These are phyloP conservation scores for Invenusta paracnida DNA, from an alignment of 2,888 invertebrate species.

Conservation along the genomic window DNA sequence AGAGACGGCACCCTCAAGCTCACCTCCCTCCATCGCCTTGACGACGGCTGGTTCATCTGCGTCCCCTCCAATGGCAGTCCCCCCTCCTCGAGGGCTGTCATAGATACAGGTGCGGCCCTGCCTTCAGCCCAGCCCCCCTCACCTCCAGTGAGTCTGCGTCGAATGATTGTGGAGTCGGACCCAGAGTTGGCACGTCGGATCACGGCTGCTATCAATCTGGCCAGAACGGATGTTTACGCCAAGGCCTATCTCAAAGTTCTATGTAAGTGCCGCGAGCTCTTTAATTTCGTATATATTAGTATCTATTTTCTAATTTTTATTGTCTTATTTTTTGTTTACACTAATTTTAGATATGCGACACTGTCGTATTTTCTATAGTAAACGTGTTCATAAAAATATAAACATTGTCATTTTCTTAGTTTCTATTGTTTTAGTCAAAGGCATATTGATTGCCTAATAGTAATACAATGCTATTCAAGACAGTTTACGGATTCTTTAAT, in stretches of 20 bases:
- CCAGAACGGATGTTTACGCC: neutral
- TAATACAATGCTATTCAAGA: no score
- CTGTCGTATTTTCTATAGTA: no score
- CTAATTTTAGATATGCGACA: no score
- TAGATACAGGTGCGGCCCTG: neutral
- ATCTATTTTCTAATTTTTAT: neutral
- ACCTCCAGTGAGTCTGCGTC: neutral
- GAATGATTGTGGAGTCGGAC: neutral
- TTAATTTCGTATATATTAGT: neutral
- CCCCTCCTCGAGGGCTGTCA: no score
- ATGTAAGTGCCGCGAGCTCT: neutral
- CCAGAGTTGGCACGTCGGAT: neutral
- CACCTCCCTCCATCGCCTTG: neutral
- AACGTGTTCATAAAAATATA: no score
- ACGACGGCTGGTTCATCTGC: slow-evolving; percentile 1
- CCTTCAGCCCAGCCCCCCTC: neutral
- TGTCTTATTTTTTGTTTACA: no score
- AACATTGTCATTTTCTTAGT: no score
- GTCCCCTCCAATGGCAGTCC: neutral
- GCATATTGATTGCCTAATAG: no score
- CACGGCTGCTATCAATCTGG: neutral
- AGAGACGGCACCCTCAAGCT: neutral
- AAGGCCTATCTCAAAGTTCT: neutral
- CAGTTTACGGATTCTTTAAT: no score
- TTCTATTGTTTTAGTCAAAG: no score